Conservation (phyloP, 2,113 vertebrate species). For the Muscicapa adusta region DNA sequence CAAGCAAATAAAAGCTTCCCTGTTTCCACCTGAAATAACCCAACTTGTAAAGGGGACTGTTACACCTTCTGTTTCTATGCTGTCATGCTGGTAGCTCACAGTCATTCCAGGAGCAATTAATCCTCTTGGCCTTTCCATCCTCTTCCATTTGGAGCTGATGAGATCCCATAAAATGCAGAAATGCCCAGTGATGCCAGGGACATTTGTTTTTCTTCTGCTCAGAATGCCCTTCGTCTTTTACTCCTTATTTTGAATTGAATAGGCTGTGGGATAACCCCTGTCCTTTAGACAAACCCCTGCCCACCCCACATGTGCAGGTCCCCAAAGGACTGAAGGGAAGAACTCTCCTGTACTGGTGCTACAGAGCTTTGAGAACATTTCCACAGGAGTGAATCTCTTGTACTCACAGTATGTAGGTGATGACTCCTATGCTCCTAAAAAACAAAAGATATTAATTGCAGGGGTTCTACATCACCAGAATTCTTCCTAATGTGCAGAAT, state of each 20-base stretch:
- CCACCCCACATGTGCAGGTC: not conserved
- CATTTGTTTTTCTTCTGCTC: not conserved
- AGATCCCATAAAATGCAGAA: not conserved
- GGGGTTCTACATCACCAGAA: not conserved
- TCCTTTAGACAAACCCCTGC: not conserved
- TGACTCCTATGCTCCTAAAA: slow-evolving; percentile 96
- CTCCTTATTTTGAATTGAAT: not conserved
- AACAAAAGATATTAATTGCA: slow-evolving; percentile 47
- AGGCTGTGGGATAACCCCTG: not conserved
- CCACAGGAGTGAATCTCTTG: not conserved
- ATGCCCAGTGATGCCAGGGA: not conserved
- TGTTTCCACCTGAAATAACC: not conserved
- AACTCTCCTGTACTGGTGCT: not conserved
- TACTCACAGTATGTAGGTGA: slow-evolving; percentile 99
- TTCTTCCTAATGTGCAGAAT: not conserved
- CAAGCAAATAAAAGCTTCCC: not conserved
- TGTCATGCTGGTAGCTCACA: not conserved
- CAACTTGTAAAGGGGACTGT: not conserved
- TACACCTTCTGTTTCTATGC: not conserved
- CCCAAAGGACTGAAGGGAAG: not conserved
- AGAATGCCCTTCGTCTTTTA: not conserved
- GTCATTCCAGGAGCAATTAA: not conserved
- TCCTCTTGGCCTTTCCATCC: not conserved
- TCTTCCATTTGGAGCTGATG: not conserved
- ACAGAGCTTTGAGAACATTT: not conserved